Percentiles rank a stretch among this genome's conserved stretches.
These are phyloP conservation scores for Hypomecis punctinalis DNA, from an alignment of 2,888 invertebrate species.

Conservation along the genomic window DNA sequence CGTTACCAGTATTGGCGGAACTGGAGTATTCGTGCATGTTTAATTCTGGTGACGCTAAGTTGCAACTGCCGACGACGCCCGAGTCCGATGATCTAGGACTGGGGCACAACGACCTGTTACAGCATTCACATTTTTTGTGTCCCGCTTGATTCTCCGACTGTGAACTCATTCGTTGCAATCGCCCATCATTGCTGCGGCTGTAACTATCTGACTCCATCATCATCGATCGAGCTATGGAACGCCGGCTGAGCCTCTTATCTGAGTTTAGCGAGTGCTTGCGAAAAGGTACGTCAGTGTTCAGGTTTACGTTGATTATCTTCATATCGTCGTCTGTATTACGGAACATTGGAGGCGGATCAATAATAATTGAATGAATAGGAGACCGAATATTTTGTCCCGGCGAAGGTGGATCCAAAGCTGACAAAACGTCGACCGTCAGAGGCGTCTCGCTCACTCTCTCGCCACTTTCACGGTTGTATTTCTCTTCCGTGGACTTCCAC, in stretches of 20 bases:
- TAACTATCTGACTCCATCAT: slow-evolving; percentile 73
- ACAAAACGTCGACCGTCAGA: slow-evolving; percentile 60
- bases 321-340: slow-evolving; percentile 75
- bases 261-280: slow-evolving; percentile 86
- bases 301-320: slow-evolving; percentile 75
- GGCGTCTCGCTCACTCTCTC: slow-evolving; percentile 47
- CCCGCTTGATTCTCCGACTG: slow-evolving; percentile 72
- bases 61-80: slow-evolving; percentile 93
- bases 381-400: slow-evolving; percentile 61
- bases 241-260: slow-evolving; percentile 82
- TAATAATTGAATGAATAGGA: slow-evolving; percentile 69
- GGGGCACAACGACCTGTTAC: slow-evolving; percentile 86
- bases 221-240: slow-evolving; percentile 77
- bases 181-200: slow-evolving; percentile 61
- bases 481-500: slow-evolving; percentile 79
- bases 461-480: slow-evolving; percentile 55
- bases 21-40: slow-evolving; percentile 70
- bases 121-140: slow-evolving; percentile 83
- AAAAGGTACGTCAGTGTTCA: slow-evolving; percentile 74
- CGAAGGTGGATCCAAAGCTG: slow-evolving; percentile 75
- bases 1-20: slow-evolving; percentile 62
- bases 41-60: slow-evolving; percentile 89
- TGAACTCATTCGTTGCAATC: slow-evolving; percentile 75
- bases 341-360: slow-evolving; percentile 87
- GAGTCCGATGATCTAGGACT: slow-evolving; percentile 93